Evolutionary conservation across 2,797 vertebrate species (phyloP).

Genomic region (Tadarida brasiliensis): DNA sequence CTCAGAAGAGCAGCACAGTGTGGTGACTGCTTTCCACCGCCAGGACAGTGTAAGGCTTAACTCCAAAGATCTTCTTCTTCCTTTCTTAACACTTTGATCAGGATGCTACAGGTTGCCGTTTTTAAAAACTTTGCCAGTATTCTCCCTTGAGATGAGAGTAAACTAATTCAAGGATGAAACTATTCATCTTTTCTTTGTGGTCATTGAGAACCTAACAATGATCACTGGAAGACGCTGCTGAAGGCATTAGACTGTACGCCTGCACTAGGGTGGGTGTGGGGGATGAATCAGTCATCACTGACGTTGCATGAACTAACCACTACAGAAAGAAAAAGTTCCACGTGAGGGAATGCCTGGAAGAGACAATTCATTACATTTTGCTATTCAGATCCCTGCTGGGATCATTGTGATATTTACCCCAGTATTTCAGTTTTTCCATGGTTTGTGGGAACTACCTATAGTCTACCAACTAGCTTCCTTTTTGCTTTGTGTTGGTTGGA

Average conservation of each 20-base stretch:
- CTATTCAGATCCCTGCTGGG: neutral
- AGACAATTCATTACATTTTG: neutral
- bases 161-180: neutral
- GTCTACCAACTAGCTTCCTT: neutral
- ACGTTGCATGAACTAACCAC: neutral
- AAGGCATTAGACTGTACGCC: neutral
- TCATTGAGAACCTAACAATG: neutral
- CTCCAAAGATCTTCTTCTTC: neutral
- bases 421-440: neutral
- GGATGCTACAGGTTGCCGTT: neutral
- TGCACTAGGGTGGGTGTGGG: neutral
- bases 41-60: neutral
- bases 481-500: neutral
- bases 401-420: neutral
- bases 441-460: neutral
- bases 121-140: neutral
- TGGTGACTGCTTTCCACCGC: neutral
- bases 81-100: neutral
- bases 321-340: neutral
- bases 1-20: neutral
- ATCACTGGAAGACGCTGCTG: neutral
- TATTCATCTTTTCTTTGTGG: neutral
- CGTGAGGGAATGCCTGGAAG: neutral
- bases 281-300: neutral
- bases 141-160: neutral